Evolutionary conservation across 2,113 vertebrate species (phyloP), one percentile per base, ranked within the genome.

Genomic region (Gnathonemus longibarbis): DNA sequence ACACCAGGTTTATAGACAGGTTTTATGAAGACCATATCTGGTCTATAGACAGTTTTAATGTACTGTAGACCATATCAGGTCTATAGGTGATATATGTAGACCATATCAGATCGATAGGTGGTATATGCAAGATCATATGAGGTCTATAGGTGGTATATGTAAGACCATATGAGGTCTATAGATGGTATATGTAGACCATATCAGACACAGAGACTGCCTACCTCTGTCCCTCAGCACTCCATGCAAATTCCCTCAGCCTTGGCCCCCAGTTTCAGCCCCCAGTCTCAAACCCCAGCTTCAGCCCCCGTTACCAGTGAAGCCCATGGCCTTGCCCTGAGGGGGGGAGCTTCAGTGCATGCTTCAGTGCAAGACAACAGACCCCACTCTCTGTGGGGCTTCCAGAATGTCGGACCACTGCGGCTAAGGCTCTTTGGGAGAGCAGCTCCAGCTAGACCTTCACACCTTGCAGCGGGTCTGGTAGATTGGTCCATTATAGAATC

Each of bases 311-410:
- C 31, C 31, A 21, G 58, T 89, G 83, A 89, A 89, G 85, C 88
- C 84, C 66, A 83, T 17, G 48, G n/a, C 50, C 31, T 62, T 70
- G 77, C 58, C 84, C 52, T 48, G 49, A n/a, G 46, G 24, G 50
- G 46, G 46, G 11, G 88, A 58, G 62, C 70, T 62, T 90, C 91
- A 89, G 42, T 90, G 49, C 56, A 92, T 92, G 91, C 93, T 90
- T 89, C 90, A 91, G 90, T 93, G 92, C 91, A 93, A 70, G 31
- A 70, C 90, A 91, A 90, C 58, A 91, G 35, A 87, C 49, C 13
- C 77, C 35, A 49, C 24, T 58, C 84, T 87, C 89, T 88, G 86
- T 46, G 90, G 93, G 93, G 93, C 91, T 94, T 95, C 94, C 94
- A 94, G 89, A 93, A 91, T 91, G 89, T 50, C 49, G 91, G 77